Percentiles rank a stretch among this genome's conserved stretches.
Evolutionary conservation across 1,140 invertebrate genomes (phyloP).

Genomic region (honey bee (Apis mellifera)): DNA sequence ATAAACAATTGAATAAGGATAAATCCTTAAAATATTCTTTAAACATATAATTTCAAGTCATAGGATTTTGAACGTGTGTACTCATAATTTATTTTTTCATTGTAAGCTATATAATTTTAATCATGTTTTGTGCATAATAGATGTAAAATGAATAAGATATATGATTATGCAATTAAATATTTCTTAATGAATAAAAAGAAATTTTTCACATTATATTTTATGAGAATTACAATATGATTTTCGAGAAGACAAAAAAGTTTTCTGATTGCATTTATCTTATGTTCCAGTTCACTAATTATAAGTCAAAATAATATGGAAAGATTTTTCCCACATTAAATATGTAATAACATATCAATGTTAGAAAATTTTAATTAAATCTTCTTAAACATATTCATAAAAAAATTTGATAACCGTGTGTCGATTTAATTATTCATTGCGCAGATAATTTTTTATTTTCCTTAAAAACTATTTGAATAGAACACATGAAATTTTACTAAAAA

Average conservation of each 20-base stretch:
- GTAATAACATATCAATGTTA: constrained; percentile 60
- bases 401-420: constrained; percentile 12
- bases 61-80: constrained; percentile 15
- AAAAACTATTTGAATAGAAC: constrained; percentile 37
- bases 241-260: neutral
- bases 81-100: neutral
- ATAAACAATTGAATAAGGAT: neutral
- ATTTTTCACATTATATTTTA: neutral
- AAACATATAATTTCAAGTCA: no score
- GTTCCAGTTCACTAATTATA: constrained; percentile 29
- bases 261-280: constrained; percentile 7
- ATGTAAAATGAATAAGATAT: constrained; percentile 5
- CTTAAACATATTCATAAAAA: constrained; percentile 20
- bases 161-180: neutral
- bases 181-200: neutral
- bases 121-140: neutral
- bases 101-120: neutral
- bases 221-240: neutral
- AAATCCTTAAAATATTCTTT: neutral
- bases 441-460: constrained; percentile 45
- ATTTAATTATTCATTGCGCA: constrained; percentile 28
- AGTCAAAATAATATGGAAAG: neutral
- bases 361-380: constrained; percentile 37
- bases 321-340: constrained; percentile 56
- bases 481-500: constrained; percentile 46